Evolutionary conservation across 2,113 vertebrate genomes (phyloP), one percentile per base, ranked within the genome.

Genomic region (Cynopterus brachyotis): DNA sequence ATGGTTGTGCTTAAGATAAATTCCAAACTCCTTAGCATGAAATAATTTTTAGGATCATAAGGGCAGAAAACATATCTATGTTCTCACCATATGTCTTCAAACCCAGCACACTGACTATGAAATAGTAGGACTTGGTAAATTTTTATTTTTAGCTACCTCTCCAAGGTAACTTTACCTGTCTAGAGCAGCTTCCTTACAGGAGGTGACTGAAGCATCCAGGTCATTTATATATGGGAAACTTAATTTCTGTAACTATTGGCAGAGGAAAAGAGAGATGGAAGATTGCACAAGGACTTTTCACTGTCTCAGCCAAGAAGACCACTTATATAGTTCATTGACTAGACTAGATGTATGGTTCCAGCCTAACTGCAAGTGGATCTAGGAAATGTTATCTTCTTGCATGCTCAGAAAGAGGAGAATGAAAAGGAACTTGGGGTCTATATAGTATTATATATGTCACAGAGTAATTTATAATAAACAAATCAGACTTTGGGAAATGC

Each of bases 211-310:
- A 75, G 19, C 37, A 88, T 60, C 26, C 24, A 42, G 17, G 32
- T 22, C 28, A 66, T 87, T 96, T 86, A 75, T 60, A 94, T 57
- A 76, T 47, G 11, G 53, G 81, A 94, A 95, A 67, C 47, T n/a
- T 85, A 69, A 55, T 92, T 87, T 94, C 57, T 75, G 0, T 87
- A 70, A 55, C 42, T 47, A 72, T 69, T 12, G 70, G 37, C 19
- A 66, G 75, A 57, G 26, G 20, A 57, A 87, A 66, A 80, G 10
- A 64, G 40, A 83, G 30, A 26, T 47, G 13, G 66, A 95, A 19
- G 24, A 16, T 75, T 42, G 1, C 19, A 53, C 5, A 89, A 78
- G 80, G 30, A 80, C 45, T 73, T 86, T 64, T 50, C 40, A 62
- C 11, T 72, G 32, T 82, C 40, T 96, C 37, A 79, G 70, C 60